Percentiles rank a stretch among this genome's conserved stretches.
Evolutionary conservation across 2,797 vertebrate genomes (phyloP).

Genomic region (Micropoecilia bifurca): DNA sequence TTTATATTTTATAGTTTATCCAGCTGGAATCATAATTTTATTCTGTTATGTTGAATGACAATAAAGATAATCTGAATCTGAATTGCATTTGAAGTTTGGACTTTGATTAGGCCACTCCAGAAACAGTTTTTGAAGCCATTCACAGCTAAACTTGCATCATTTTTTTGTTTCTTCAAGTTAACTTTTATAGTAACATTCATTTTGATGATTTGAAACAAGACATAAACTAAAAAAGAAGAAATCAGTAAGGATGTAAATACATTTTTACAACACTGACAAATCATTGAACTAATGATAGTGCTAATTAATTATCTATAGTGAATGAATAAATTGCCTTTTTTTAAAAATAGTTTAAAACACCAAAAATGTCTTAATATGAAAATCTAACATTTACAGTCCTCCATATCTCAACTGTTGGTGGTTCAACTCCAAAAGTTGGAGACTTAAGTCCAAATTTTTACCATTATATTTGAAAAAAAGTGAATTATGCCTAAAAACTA

Average conservation of each 20-base stretch:
- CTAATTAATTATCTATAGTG: background rate
- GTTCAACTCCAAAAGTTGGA: no score
- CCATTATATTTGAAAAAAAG: background rate
- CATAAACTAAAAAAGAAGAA: no score
- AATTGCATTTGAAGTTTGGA: background rate
- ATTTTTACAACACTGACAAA: background rate
- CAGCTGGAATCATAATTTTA: no score
- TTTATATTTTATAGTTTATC: no score
- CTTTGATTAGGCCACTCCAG: background rate
- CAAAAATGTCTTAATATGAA: no score
- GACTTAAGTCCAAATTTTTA: background rate
- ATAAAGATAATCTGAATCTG: background rate
- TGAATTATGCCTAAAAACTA: background rate
- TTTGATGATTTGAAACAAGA: background rate
- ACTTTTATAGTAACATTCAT: background rate
- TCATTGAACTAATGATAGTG: no score
- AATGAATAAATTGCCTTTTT: no score
- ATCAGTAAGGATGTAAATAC: background rate
- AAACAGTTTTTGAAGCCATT: background rate
- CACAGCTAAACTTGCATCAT: background rate
- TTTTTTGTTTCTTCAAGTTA: background rate
- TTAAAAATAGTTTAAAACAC: no score
- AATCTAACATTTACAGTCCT: no score
- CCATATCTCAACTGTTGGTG: no score
- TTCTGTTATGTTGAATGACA: no score